Percentiles rank a stretch among this genome's conserved stretches.
Conservation (phyloP, 2,797 vertebrate genomes). For the Tapera naevia region DNA sequence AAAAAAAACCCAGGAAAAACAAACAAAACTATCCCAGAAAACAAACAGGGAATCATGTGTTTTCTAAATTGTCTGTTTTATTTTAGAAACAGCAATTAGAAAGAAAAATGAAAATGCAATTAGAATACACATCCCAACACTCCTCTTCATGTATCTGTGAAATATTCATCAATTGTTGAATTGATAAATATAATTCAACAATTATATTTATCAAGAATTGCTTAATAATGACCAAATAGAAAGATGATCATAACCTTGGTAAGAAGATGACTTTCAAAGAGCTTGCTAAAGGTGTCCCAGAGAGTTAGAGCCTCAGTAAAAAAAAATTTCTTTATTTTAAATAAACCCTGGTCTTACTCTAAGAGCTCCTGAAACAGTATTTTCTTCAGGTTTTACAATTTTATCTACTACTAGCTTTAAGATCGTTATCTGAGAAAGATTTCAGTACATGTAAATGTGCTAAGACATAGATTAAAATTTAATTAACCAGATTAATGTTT, state of each 20-base stretch:
- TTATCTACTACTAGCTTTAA: background rate
- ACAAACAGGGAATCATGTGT: background rate
- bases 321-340: background rate
- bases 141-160: background rate
- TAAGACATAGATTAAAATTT: constrained; percentile 36
- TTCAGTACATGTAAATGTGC: background rate
- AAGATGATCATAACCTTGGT: background rate
- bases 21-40: background rate
- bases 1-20: background rate
- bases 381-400: background rate
- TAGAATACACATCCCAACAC: background rate
- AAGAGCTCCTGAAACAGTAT: background rate
- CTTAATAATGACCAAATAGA: background rate
- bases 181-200: no score
- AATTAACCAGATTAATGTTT: constrained; percentile 22
- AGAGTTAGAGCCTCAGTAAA: background rate
- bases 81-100: background rate
- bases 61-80: background rate
- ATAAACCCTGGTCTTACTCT: background rate
- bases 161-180: background rate
- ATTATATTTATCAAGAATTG: background rate
- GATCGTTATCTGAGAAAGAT: background rate
- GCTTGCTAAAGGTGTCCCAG: background rate
- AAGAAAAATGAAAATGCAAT: constrained; percentile 12
- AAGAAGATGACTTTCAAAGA: background rate